Evolutionary conservation across 2,797 vertebrate species (phyloP).

Genomic region (Gastrophryne carolinensis): DNA sequence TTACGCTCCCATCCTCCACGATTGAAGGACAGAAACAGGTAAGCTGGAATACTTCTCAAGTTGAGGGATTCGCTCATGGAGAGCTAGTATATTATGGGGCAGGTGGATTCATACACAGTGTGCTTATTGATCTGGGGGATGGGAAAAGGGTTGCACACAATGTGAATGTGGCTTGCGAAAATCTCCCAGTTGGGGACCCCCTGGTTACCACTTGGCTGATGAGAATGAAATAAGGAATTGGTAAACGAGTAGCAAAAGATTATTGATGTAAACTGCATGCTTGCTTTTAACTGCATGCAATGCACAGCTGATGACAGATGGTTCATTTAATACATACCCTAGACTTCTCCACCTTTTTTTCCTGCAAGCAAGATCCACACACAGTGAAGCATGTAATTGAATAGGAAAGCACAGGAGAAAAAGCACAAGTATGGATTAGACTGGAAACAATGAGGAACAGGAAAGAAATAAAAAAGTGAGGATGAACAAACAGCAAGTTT

Average conservation of each 20-base stretch:
- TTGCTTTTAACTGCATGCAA: slow-evolving; percentile 69
- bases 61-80: no score
- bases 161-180: no score
- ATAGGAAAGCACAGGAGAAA: slow-evolving; percentile 79
- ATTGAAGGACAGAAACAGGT: no score
- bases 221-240: no score
- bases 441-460: slow-evolving; percentile 69
- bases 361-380: slow-evolving; percentile 95
- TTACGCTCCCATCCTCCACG: no score
- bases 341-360: slow-evolving; percentile 99
- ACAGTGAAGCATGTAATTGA: slow-evolving; percentile 92
- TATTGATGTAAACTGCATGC: slow-evolving; percentile 68
- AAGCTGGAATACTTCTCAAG: no score
- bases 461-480: slow-evolving; percentile 63
- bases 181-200: no score
- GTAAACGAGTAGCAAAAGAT: background rate
- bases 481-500: background rate
- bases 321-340: slow-evolving; percentile 90
- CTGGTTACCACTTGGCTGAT: no score
- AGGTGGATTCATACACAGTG: no score
- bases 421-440: slow-evolving; percentile 71
- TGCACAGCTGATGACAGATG: slow-evolving; percentile 75
- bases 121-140: no score
- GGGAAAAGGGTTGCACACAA: no score
- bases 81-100: no score